Evolutionary conservation across 1,140 invertebrate genomes (phyloP).

Genomic region (Tetranychus urticae): DNA sequence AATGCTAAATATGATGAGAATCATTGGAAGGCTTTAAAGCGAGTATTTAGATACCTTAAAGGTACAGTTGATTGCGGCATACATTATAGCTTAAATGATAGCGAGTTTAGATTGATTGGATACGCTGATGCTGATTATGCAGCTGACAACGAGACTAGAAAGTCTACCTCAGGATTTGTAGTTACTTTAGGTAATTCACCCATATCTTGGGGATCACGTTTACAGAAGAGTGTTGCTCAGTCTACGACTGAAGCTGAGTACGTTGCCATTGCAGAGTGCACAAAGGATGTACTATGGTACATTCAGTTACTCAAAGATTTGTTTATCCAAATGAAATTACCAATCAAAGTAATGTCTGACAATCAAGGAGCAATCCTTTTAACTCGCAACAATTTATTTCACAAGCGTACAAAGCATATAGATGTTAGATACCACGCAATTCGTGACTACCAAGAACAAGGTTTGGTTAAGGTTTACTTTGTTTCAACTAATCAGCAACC

Average conservation of each 20-base stretch:
- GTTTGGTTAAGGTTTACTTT: background rate
- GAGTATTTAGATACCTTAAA: background rate
- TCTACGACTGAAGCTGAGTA: too few species aligned
- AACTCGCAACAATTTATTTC: background rate
- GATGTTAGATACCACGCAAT: conserved; percentile 19
- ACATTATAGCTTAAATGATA: background rate
- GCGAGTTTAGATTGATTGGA: background rate
- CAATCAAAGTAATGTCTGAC: background rate
- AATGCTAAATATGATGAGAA: background rate
- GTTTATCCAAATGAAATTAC: background rate
- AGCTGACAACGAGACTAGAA: background rate
- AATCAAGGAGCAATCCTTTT: background rate
- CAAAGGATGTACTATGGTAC: too few species aligned
- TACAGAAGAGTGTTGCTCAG: background rate
- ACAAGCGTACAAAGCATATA: conserved; percentile 20
- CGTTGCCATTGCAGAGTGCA: too few species aligned
- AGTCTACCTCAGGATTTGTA: background rate
- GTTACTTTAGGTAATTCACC: background rate
- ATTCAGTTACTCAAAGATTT: background rate
- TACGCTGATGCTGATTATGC: background rate
- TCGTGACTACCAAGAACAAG: conserved; percentile 13
- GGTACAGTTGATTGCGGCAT: background rate
- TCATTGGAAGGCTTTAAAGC: background rate
- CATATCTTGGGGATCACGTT: background rate
- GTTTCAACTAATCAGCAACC: conserved; percentile 1